A percentile compares a stretch with the other conserved stretches of the same genome.
These are phyloP conservation scores for Drosophila nebulosa DNA, from an alignment of 1,140 invertebrate genomes.

Conservation along the genomic window DNA sequence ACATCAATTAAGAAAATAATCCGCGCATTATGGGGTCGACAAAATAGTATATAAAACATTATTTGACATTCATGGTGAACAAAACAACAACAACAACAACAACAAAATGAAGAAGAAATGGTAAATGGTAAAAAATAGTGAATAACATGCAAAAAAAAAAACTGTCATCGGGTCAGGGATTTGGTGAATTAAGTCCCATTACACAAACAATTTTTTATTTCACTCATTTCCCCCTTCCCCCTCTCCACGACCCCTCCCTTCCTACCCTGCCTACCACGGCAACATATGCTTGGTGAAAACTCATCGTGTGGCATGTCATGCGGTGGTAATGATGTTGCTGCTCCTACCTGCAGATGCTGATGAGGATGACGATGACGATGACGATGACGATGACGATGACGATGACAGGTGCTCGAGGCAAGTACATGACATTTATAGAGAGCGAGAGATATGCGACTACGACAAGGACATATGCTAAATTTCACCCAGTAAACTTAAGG, in stretches of 20 bases:
- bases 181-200: conserved; percentile 38
- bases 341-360: conserved; percentile 9
- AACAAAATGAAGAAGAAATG: conserved; percentile 4
- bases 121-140: too few relatives aligned
- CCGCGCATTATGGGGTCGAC: conserved; percentile 42
- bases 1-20: conserved; percentile 67
- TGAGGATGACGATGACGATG: conserved; percentile 20
- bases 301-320: conserved; percentile 7
- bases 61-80: conserved; percentile 33
- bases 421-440: conserved; percentile 37
- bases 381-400: conserved; percentile 1
- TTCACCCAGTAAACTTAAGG: too few relatives aligned
- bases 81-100: background rate
- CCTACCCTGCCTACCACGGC: too few relatives aligned
- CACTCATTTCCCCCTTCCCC: background rate
- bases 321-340: conserved; percentile 43
- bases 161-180: background rate
- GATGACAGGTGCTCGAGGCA: conserved; percentile 40
- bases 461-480: background rate
- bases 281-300: background rate
- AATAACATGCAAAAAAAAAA: conserved; percentile 16
- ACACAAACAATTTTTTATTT: conserved; percentile 33
- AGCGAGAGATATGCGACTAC: background rate
- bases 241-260: background rate
- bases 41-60: conserved; percentile 52